Conservation (phyloP, 2,888 invertebrate species). For the Venusia cambrica region DNA sequence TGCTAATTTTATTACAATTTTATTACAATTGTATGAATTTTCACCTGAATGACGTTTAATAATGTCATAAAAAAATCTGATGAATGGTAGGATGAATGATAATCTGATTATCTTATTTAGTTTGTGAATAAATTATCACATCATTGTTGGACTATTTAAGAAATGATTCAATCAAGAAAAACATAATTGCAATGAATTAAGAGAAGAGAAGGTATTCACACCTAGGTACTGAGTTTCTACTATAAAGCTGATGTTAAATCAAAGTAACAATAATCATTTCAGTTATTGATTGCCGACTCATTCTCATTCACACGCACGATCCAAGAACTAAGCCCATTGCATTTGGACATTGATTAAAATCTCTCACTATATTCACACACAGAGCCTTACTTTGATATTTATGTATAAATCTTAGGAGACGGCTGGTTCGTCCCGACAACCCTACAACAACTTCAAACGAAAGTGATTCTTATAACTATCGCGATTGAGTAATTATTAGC, state of each 20-base stretch:
- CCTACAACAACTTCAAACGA: constrained; percentile 34
- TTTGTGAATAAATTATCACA: too few relatives aligned
- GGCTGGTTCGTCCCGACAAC: constrained; percentile 57
- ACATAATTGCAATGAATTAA: too few relatives aligned
- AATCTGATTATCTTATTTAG: too few relatives aligned
- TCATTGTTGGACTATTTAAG: too few relatives aligned
- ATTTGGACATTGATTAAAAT: constrained; percentile 76
- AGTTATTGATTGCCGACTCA: constrained; percentile 47
- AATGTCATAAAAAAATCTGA: too few relatives aligned
- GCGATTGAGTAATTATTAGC: constrained; percentile 44
- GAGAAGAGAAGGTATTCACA: too few relatives aligned
- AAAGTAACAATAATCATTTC: constrained; percentile 47
- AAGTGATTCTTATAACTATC: constrained; percentile 36
- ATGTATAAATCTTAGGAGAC: constrained; percentile 75
- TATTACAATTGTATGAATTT: too few relatives aligned
- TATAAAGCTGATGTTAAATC: not conserved
- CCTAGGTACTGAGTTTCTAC: too few relatives aligned
- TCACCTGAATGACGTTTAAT: too few relatives aligned
- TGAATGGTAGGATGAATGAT: too few relatives aligned
- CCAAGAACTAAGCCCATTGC: constrained; percentile 47
- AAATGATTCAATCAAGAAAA: too few relatives aligned
- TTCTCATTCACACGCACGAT: constrained; percentile 38
- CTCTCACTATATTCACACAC: constrained; percentile 75
- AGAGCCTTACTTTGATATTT: constrained; percentile 73
- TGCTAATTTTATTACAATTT: too few relatives aligned